Percentiles rank a stretch among this genome's conserved stretches.
Evolutionary conservation across 1,140 invertebrate genomes (phyloP).

Genomic region (Sesamia nonagrioides): DNA sequence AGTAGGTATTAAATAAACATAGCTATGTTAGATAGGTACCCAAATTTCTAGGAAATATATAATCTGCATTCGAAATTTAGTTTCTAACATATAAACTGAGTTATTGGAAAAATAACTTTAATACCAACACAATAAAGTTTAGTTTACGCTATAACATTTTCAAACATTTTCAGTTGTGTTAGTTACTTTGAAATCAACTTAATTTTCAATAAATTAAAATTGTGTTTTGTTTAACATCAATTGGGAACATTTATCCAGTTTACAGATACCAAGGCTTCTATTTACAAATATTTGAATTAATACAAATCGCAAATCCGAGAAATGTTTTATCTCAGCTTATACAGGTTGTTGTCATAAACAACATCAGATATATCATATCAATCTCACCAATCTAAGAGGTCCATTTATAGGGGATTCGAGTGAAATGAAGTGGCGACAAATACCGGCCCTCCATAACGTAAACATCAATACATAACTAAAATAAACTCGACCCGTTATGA

Average conservation of each 20-base stretch:
- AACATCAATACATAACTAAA: constrained; percentile 41
- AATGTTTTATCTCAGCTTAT: constrained; percentile 28
- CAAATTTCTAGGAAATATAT: neutral
- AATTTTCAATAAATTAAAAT: no score
- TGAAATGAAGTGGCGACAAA: constrained; percentile 43
- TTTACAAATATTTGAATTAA: neutral
- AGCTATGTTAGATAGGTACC: no score
- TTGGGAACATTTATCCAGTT: no score
- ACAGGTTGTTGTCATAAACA: constrained; percentile 35
- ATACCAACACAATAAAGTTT: no score
- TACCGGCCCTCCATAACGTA: constrained; percentile 22
- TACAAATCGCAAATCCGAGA: constrained; percentile 29
- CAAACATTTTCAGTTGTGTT: no score
- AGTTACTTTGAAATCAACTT: no score
- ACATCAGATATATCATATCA: constrained; percentile 38
- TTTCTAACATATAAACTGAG: no score
- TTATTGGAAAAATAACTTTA: no score
- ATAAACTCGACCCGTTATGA: constrained; percentile 35
- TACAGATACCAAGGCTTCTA: neutral
- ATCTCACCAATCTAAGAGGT: constrained; percentile 29
- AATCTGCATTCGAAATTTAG: no score
- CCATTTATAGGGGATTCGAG: constrained; percentile 34
- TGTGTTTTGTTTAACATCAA: no score
- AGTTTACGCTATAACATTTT: no score
- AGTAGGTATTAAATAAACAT: neutral